These are phyloP conservation scores for Dunckerocampus dactyliophorus DNA, from an alignment of 2,113 vertebrate genomes.

Conservation along the genomic window DNA sequence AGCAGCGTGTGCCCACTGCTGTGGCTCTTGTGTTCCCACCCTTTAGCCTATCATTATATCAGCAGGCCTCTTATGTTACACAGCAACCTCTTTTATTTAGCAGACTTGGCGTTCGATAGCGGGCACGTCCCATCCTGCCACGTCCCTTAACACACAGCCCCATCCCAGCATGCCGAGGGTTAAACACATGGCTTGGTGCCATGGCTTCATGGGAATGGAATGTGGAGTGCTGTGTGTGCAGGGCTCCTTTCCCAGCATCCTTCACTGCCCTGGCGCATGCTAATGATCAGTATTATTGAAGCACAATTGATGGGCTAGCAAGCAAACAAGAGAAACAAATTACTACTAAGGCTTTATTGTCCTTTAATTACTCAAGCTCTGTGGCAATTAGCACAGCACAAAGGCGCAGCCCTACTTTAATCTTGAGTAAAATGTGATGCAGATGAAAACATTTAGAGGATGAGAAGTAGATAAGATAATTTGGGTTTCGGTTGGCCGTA, in stretches of 20 bases:
- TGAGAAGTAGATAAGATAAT: slow-evolving; percentile 70
- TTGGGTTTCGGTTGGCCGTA: slow-evolving; percentile 49
- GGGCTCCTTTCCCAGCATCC: slow-evolving; percentile 83
- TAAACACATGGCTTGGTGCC: slow-evolving; percentile 67
- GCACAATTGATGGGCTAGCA: slow-evolving; percentile 90
- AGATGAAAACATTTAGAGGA: slow-evolving; percentile 62
- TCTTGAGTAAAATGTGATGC: slow-evolving; percentile 73
- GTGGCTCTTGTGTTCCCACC: slow-evolving; percentile 25
- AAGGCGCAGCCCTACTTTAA: slow-evolving; percentile 69
- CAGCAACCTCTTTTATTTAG: slow-evolving; percentile 29
- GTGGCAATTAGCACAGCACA: slow-evolving; percentile 78
- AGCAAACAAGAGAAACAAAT: slow-evolving; percentile 90
- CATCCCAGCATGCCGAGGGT: slow-evolving; percentile 56
- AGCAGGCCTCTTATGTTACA: slow-evolving; percentile 42
- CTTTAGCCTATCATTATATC: slow-evolving; percentile 39
- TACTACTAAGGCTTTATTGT: slow-evolving; percentile 89
- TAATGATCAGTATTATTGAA: slow-evolving; percentile 87
- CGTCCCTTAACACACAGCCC: slow-evolving; percentile 30
- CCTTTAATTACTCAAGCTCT: slow-evolving; percentile 85
- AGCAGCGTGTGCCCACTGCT: slow-evolving; percentile 44
- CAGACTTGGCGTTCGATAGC: slow-evolving; percentile 21
- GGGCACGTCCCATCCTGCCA: slow-evolving; percentile 43
- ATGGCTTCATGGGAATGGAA: slow-evolving; percentile 92
- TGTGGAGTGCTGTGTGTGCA: slow-evolving; percentile 85
- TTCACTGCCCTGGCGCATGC: slow-evolving; percentile 82